Evolutionary conservation across 2,888 invertebrate genomes (phyloP).

Genomic region (Teleiodes luculella): DNA sequence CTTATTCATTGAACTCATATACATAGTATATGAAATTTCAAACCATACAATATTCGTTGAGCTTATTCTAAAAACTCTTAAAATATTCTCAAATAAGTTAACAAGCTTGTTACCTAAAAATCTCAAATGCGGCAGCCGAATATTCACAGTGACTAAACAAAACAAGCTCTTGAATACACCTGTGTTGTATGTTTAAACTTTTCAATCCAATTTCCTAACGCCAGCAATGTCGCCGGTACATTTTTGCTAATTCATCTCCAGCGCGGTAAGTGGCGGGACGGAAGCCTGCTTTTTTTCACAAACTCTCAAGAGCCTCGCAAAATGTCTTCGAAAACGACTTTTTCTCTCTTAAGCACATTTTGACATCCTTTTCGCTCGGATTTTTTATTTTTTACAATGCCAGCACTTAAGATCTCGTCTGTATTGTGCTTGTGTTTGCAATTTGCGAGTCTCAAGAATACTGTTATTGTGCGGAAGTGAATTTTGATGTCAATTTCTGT

Average conservation of each 20-base stretch:
- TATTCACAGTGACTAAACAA: neutral
- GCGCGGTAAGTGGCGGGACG: constrained; percentile 62
- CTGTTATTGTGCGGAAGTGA: constrained; percentile 6
- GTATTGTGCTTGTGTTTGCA: constrained; percentile 25
- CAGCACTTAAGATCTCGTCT: constrained; percentile 44
- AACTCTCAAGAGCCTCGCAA: constrained; percentile 68
- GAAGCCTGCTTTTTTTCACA: constrained; percentile 67
- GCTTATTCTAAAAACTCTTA: too few species aligned
- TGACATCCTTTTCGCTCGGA: constrained; percentile 51
- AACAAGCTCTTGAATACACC: neutral
- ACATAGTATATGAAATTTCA: too few species aligned
- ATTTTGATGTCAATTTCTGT: neutral
- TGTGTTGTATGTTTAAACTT: constrained; percentile 32
- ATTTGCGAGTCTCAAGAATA: constrained; percentile 18
- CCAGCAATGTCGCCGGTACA: neutral
- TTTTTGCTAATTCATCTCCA: constrained; percentile 53
- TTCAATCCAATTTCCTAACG: constrained; percentile 1
- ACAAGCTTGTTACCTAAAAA: too few species aligned
- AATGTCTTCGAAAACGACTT: constrained; percentile 70
- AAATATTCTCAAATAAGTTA: too few species aligned
- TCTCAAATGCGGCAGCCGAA: too few species aligned
- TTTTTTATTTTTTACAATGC: constrained; percentile 42
- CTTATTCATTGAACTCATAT: too few species aligned
- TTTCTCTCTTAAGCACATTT: constrained; percentile 65
- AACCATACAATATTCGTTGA: too few species aligned